Base-by-base conservation (phyloP, 2,113 vertebrate genomes). In the Cynocephalus volans region DNA sequence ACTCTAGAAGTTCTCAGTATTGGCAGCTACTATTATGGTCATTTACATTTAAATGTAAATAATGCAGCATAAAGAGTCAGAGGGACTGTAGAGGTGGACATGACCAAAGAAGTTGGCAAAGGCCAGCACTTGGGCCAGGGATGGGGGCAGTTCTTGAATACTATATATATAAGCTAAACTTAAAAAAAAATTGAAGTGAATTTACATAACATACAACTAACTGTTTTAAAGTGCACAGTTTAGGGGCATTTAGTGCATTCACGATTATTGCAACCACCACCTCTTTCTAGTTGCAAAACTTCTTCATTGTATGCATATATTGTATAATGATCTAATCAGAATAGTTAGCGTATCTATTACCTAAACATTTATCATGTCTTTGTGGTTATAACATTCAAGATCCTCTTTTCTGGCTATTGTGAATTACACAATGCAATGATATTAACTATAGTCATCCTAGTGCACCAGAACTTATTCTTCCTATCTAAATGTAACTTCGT, bases 251-350 rank as follows among this genome's bases (percentile, higher is more conserved):
- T n/a, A 3, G 15, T 21, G 3, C 45, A 6, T 89, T n/a, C 7
- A 28, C 33, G 2, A 17, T 5, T 54, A 50, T 31, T 7, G 5
- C 12, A 12, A 24, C 33, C 1, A 4, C 1, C 41, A 18, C 31
- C 67, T 76, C 31, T 48, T 0, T 58, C 50, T 50, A 8, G 45
- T 54, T 52, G n/a, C 23, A 36, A 33, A 77, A 31, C 15, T 10
- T n/a, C 54, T 33, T n/a, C 88, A 2, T 54, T 19, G 24, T 41
- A 41, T 41, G 41, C 41, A 41, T 41, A 41, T 4, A 41, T 41
- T 41, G 41, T 41, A 41, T 41, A 41, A 41, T 41, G 41, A 41
- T 41, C 41, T 41, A 41, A 41, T 41, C 4, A 41, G 41, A 41
- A 41, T 41, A 41, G 41, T 41, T 41, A 41, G 41, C 4, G 41